Conservation (phyloP, 2,113 vertebrate species). For the Carassius carassius region DNA sequence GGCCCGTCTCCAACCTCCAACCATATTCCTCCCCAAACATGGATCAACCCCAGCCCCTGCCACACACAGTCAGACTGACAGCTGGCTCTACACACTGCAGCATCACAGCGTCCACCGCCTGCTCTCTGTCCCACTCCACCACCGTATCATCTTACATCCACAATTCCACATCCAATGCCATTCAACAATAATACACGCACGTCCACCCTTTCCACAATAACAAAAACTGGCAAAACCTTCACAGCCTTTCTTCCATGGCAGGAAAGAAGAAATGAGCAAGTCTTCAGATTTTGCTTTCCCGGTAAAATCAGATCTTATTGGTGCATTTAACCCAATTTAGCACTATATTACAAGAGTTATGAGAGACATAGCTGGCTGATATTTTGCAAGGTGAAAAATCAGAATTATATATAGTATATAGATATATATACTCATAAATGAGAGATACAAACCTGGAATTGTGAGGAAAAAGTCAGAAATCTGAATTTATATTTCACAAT, state of each 20-base stretch:
- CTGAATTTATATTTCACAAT: too few species aligned
- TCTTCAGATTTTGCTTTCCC: neutral
- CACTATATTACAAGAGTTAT: neutral
- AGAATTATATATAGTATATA: too few species aligned
- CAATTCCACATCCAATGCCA: slow-evolving; percentile 35
- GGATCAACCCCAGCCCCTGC: slow-evolving; percentile 44
- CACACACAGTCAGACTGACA: slow-evolving; percentile 76
- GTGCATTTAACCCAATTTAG: neutral
- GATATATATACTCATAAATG: too few species aligned
- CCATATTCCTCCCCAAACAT: slow-evolving; percentile 52
- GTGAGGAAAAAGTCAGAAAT: too few species aligned
- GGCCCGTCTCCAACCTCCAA: slow-evolving; percentile 64
- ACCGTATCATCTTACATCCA: slow-evolving; percentile 53
- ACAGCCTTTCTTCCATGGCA: neutral
- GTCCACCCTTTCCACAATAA: slow-evolving; percentile 3
- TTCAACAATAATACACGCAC: slow-evolving; percentile 53
- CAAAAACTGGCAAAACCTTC: neutral
- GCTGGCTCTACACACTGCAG: slow-evolving; percentile 72
- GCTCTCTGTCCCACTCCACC: slow-evolving; percentile 42
- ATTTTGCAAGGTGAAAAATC: neutral
- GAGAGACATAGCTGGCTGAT: neutral
- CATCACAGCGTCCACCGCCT: slow-evolving; percentile 33
- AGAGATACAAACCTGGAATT: too few species aligned
- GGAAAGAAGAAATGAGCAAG: neutral
- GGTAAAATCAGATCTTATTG: neutral